Conservation (phyloP, 2,888 invertebrate species). For the Nipponacmea schrenckii region DNA sequence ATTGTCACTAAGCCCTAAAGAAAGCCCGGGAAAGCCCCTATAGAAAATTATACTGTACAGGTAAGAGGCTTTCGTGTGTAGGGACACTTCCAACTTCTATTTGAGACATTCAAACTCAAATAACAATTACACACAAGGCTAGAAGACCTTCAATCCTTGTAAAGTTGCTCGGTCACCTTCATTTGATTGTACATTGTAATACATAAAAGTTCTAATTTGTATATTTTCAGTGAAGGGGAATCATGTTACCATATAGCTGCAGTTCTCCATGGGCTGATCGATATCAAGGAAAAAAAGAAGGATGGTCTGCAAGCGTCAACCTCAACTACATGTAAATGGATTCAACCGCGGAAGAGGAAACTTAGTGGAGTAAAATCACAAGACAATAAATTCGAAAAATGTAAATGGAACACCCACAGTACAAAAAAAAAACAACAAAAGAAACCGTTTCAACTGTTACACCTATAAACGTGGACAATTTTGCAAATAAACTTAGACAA, state of each 20-base stretch:
- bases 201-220: too few relatives aligned
- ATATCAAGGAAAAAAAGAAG: constrained; percentile 20
- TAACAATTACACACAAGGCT: too few relatives aligned
- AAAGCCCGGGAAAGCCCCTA: too few relatives aligned
- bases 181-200: too few relatives aligned
- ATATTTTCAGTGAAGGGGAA: background rate
- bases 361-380: constrained; percentile 16
- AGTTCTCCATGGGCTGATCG: constrained; percentile 21
- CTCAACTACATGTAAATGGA: constrained; percentile 23
- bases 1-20: too few relatives aligned
- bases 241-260: constrained; percentile 24
- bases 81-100: too few relatives aligned
- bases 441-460: background rate
- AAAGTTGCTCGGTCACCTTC: too few relatives aligned
- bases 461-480: background rate
- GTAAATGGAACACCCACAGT: background rate
- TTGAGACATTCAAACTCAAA: too few relatives aligned
- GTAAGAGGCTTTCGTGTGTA: too few relatives aligned
- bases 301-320: constrained; percentile 21
- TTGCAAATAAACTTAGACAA: background rate
- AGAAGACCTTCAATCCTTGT: too few relatives aligned
- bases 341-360: constrained; percentile 20
- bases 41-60: too few relatives aligned
- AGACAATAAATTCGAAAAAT: background rate
- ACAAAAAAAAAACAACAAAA: background rate